These are phyloP conservation scores for Micrastur ruficollis DNA, from an alignment of 2,797 vertebrate genomes.

Conservation along the genomic window DNA sequence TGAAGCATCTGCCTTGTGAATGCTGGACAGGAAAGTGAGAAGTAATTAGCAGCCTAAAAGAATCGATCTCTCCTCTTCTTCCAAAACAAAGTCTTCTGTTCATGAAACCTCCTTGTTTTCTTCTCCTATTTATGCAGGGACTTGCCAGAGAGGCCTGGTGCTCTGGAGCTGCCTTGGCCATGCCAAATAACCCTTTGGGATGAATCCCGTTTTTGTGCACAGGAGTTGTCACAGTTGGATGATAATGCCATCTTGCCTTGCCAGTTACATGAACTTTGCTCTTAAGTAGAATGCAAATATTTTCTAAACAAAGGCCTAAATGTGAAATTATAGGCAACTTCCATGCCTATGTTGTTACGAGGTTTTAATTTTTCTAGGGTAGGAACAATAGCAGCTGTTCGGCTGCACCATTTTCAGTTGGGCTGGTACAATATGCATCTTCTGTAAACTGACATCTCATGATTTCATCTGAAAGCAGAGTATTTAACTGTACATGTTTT, in stretches of 20 bases:
- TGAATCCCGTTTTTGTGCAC: constrained; percentile 76
- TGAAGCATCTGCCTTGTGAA: not conserved
- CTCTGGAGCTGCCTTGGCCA: constrained; percentile 30
- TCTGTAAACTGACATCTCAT: constrained; percentile 25
- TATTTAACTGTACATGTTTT: not conserved
- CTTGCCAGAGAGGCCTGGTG: constrained; percentile 22
- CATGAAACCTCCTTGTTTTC: constrained; percentile 53
- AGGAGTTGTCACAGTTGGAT: constrained; percentile 44
- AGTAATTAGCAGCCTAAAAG: constrained; percentile 10
- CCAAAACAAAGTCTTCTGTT: constrained; percentile 58
- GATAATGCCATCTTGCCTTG: constrained; percentile 67
- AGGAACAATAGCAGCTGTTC: constrained; percentile 63
- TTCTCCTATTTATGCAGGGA: constrained; percentile 34
- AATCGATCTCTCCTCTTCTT: not conserved
- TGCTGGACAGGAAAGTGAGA: not conserved
- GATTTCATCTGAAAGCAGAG: constrained; percentile 23
- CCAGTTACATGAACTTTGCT: constrained; percentile 75
- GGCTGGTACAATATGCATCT: not conserved
- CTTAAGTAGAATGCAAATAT: constrained; percentile 53
- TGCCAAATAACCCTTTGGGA: constrained; percentile 58
- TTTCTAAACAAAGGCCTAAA: constrained; percentile 74
- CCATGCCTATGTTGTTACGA: constrained; percentile 78
- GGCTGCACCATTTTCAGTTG: constrained; percentile 44
- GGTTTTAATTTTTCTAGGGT: constrained; percentile 67
- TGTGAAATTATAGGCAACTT: constrained; percentile 69